Percentiles rank a stretch among this genome's conserved stretches.
Conservation (phyloP, 1,140 invertebrate species). For the Sycophaga agraensis region DNA sequence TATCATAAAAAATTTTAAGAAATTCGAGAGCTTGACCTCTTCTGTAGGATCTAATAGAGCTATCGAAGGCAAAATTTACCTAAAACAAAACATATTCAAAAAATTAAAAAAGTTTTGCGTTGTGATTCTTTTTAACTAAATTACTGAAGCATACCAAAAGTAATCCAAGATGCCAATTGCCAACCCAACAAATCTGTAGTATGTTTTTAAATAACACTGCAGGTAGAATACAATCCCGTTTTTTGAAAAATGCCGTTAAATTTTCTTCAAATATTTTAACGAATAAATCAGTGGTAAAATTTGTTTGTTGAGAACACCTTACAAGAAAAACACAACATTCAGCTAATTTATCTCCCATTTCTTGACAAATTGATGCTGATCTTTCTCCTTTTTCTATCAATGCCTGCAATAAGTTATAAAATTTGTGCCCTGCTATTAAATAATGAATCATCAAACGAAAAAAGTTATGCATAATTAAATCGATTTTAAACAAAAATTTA, state of each 20-base stretch:
- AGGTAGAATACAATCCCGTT: constrained; percentile 65
- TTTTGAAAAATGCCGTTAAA: constrained; percentile 63
- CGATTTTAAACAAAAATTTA: too few species aligned
- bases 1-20: constrained; percentile 63
- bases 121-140: too few species aligned
- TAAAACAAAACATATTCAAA: constrained; percentile 24
- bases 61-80: constrained; percentile 64
- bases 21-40: constrained; percentile 67
- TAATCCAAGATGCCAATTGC: constrained; percentile 61
- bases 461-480: too few species aligned
- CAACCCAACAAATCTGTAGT: constrained; percentile 64
- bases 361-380: constrained; percentile 66
- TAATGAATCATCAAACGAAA: too few species aligned
- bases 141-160: constrained; percentile 44
- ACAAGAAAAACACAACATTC: constrained; percentile 69
- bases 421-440: too few species aligned
- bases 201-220: constrained; percentile 66
- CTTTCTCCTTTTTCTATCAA: constrained; percentile 66
- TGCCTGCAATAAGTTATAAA: too few species aligned
- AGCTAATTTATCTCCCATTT: constrained; percentile 67
- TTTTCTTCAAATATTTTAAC: constrained; percentile 58
- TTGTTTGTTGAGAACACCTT: constrained; percentile 60
- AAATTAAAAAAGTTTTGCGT: too few species aligned
- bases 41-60: constrained; percentile 63
- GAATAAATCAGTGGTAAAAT: constrained; percentile 46